Evolutionary conservation across 2,797 vertebrate species (phyloP), one percentile per base, ranked within the genome.

Genomic region (Gila robusta): DNA sequence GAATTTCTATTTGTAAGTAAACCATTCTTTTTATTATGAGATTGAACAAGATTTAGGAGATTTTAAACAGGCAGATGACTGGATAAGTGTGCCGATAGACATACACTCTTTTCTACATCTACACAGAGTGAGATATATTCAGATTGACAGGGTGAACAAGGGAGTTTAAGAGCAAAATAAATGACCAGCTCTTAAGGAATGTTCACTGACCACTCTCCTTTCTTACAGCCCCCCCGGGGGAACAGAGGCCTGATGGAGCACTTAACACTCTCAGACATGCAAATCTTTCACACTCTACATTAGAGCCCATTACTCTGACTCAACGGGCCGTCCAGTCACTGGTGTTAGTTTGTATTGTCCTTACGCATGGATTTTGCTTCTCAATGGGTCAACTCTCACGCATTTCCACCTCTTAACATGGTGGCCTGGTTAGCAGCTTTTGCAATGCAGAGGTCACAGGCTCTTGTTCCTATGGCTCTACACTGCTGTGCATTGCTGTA

Each of bases 211-310:
- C 79, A 10, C 37, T 76, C 84, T 85, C 59, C 21, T 44, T 82
- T 79, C 74, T 76, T 56, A 21, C 28, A 4, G 54, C 44, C 62
- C 89, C 89, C 89, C 88, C 47, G 54, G 74, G 59, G 87, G 64
- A 89, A 66, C 69, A 74, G 4, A 56, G 79, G 54, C 70, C 81
- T 77, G 87, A 85, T 81, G 79, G 62, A 74, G 88, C 86, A 91
- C 90, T 91, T 91, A 90, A 86, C 87, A 67, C 84, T 87, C 84
- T 89, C 86, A 90, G 87, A 91, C 90, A 90, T 91, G 91, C 88
- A 89, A 91, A 91, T 89, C 79, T 81, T 76, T 88, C 87, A 88
- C 87, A 87, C 88, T 90, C 86, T 78, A 78, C 88, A 78, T 90
- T 90, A 90, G 70, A 80, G 66, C 52, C 82, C 88, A 85, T 88